Conservation (phyloP, 2,113 vertebrate genomes). For the Mesembrinibis cayennensis region DNA sequence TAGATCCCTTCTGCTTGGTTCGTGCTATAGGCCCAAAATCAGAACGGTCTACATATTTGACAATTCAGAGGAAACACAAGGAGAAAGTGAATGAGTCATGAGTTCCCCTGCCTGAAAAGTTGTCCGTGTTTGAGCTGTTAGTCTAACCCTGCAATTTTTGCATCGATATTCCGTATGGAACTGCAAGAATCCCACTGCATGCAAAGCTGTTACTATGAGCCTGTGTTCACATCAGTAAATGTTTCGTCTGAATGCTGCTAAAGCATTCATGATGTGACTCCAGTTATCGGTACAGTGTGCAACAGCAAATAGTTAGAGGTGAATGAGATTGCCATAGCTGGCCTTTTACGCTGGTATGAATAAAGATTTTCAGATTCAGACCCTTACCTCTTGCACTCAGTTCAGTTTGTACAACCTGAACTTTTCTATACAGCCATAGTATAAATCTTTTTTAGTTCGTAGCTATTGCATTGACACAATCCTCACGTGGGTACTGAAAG, state of each 20-base stretch:
- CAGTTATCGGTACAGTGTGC: background rate
- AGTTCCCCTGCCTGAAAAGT: background rate
- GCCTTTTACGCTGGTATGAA: background rate
- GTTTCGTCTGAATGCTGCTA: background rate
- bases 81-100: background rate
- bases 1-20: background rate
- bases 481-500: background rate
- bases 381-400: background rate
- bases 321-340: background rate
- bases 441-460: background rate
- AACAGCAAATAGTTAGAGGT: background rate
- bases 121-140: background rate
- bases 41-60: background rate
- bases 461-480: background rate
- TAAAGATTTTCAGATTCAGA: background rate
- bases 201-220: background rate
- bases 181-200: background rate
- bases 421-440: background rate
- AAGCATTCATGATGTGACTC: background rate
- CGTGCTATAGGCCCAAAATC: background rate
- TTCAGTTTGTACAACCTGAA: background rate
- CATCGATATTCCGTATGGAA: background rate
- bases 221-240: background rate
- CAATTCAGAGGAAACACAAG: background rate
- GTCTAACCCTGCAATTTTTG: background rate